Conservation (phyloP, 2,797 vertebrate species). For the Anisognathus igniventris region DNA sequence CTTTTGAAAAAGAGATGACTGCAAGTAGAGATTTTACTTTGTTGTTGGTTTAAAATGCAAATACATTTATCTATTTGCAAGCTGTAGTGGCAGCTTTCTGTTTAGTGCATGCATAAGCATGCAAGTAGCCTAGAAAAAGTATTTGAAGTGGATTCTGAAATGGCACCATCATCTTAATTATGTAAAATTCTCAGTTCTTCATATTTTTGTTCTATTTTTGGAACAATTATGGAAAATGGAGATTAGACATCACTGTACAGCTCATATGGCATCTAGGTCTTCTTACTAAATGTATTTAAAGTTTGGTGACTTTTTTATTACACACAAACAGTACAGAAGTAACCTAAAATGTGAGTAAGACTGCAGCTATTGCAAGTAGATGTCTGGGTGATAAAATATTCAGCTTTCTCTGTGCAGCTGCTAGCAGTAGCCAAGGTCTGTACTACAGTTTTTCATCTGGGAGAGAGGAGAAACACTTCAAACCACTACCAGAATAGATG, state of each 20-base stretch:
- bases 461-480: slow-evolving; percentile 16
- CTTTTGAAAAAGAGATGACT: neutral
- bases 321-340: neutral
- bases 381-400: neutral
- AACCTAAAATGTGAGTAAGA: neutral
- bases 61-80: neutral
- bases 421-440: slow-evolving; percentile 21
- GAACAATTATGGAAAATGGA: neutral
- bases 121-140: neutral
- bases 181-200: neutral
- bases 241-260: neutral
- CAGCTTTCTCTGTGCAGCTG: neutral
- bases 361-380: neutral
- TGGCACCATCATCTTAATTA: neutral
- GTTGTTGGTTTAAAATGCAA: neutral
- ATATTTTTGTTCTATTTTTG: neutral
- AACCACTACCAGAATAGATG: slow-evolving; percentile 3
- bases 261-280: neutral
- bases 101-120: neutral
- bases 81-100: neutral
- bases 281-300: neutral
- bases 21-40: neutral
- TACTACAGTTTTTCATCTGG: slow-evolving; percentile 39
- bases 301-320: neutral
- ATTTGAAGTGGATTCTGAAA: neutral